Conservation (phyloP, 1,140 invertebrate genomes). For the Colletes gigas region DNA sequence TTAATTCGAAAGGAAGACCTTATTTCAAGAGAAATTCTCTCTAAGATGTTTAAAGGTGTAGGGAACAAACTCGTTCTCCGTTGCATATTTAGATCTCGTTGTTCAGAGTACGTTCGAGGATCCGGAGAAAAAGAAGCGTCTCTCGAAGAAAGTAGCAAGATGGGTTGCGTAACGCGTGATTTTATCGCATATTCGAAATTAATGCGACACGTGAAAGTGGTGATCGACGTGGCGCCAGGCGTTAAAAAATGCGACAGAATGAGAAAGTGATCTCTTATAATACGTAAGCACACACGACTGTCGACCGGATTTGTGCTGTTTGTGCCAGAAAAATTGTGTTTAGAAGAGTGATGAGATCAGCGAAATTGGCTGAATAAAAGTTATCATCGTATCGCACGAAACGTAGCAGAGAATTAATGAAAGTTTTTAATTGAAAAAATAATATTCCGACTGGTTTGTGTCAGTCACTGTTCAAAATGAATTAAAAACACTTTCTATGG, state of each 20-base stretch:
- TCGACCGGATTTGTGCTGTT: constrained; percentile 29
- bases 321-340: background rate
- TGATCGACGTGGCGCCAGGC: constrained; percentile 54
- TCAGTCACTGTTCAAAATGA: too few relatives aligned
- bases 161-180: constrained; percentile 65
- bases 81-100: background rate
- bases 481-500: too few relatives aligned
- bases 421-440: too few relatives aligned
- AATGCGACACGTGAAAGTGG: constrained; percentile 76
- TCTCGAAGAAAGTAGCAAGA: constrained; percentile 1
- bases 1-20: too few relatives aligned
- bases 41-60: too few relatives aligned
- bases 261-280: constrained; percentile 73
- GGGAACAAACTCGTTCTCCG: background rate
- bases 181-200: constrained; percentile 73
- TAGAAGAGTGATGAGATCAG: background rate
- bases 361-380: background rate
- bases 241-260: constrained; percentile 59
- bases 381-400: too few relatives aligned
- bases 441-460: too few relatives aligned
- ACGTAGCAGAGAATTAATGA: too few relatives aligned
- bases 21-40: too few relatives aligned
- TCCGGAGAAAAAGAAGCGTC: background rate
- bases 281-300: constrained; percentile 56
- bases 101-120: background rate